These are phyloP conservation scores for Sandelia bainsii DNA, from an alignment of 2,797 vertebrate species.

Conservation along the genomic window DNA sequence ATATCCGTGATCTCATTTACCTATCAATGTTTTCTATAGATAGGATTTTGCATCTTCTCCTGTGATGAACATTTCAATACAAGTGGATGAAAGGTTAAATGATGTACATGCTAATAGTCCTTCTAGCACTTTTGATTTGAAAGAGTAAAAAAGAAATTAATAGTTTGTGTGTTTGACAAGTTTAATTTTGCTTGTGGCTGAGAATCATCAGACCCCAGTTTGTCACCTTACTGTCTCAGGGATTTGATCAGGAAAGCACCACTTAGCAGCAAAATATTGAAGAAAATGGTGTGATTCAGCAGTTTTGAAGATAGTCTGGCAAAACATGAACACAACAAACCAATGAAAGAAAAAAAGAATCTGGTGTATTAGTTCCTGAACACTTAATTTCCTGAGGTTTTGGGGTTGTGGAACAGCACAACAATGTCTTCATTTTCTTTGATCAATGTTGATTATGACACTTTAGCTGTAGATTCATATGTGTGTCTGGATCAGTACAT, in stretches of 20 bases:
- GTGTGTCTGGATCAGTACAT: conserved; percentile 36
- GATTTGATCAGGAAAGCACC: conserved; percentile 63
- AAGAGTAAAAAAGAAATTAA: conserved; percentile 12
- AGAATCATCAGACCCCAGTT: conserved; percentile 19
- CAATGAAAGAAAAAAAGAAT: conserved; percentile 10
- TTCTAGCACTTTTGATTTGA: conserved; percentile 68
- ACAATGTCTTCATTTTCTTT: conserved; percentile 25
- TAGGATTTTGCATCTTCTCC: conserved; percentile 16
- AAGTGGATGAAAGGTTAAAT: conserved; percentile 20
- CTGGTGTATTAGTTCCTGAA: conserved; percentile 21
- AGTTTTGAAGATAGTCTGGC: not conserved
- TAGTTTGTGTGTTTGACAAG: not conserved
- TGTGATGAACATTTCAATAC: conserved; percentile 40
- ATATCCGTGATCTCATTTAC: conserved; percentile 7
- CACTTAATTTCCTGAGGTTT: conserved; percentile 14
- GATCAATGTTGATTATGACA: conserved; percentile 25
- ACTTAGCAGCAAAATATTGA: not conserved
- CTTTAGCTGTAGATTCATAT: conserved; percentile 40
- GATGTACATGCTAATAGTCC: conserved; percentile 11
- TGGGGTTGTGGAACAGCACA: conserved; percentile 27
- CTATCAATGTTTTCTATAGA: conserved; percentile 36
- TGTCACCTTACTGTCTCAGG: conserved; percentile 69
- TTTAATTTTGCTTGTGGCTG: conserved; percentile 6
- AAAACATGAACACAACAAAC: not conserved
- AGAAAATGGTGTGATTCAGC: not conserved